Evolutionary conservation across 2,113 vertebrate genomes (phyloP).

Genomic region (Lampris megalopsis): DNA sequence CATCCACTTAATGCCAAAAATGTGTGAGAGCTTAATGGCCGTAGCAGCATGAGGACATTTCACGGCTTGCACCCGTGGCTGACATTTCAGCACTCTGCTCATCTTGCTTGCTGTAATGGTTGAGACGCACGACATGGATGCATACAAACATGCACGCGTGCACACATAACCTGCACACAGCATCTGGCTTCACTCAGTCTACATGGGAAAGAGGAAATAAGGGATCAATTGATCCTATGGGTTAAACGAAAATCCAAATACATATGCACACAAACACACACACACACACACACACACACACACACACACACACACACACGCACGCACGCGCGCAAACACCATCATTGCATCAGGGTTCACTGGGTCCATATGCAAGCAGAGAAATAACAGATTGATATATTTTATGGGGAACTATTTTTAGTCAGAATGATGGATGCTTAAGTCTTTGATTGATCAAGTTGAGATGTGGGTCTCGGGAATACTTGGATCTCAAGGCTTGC

Average conservation of each 20-base stretch:
- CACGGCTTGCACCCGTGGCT: conserved; percentile 62
- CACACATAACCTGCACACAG: conserved; percentile 11
- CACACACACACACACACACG: conserved; percentile 37
- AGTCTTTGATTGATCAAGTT: conserved; percentile 77
- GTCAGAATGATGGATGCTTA: conserved; percentile 78
- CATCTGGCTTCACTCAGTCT: conserved; percentile 36
- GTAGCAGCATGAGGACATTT: conserved; percentile 71
- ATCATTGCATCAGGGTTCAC: conserved; percentile 48
- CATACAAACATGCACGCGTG: background rate
- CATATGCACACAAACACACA: conserved; percentile 26
- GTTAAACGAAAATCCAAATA: background rate
- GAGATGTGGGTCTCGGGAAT: conserved; percentile 61
- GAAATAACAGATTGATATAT: conserved; percentile 73
- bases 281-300: conserved; percentile 27
- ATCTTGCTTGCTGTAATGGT: conserved; percentile 61
- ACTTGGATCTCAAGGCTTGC: conserved; percentile 36
- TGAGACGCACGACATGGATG: conserved; percentile 28
- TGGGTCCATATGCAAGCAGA: conserved; percentile 56
- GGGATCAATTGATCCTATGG: conserved; percentile 48
- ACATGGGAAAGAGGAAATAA: conserved; percentile 37
- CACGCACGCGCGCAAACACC: conserved; percentile 26
- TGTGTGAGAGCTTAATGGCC: conserved; percentile 62
- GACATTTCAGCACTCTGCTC: conserved; percentile 64
- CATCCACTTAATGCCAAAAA: conserved; percentile 47
- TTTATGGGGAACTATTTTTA: conserved; percentile 77